These are phyloP conservation scores for Liolophura sinensis DNA, from an alignment of 1,140 invertebrate species.

Conservation along the genomic window DNA sequence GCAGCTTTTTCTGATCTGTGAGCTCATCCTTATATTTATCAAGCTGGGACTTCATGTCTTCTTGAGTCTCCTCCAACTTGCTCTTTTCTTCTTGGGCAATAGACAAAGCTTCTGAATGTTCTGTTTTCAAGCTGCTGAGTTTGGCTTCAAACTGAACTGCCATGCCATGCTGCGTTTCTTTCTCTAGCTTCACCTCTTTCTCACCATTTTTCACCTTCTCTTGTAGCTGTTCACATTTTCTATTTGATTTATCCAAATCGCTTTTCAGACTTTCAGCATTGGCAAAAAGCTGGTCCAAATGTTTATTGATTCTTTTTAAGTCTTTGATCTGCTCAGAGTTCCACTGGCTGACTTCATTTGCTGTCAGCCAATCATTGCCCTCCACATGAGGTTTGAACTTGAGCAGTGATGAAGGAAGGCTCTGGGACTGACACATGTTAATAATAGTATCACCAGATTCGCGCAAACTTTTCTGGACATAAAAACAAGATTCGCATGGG, in stretches of 20 bases:
- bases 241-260: conserved; percentile 34
- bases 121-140: conserved; percentile 34
- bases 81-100: conserved; percentile 11
- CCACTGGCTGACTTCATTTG: conserved; percentile 51
- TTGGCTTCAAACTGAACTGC: conserved; percentile 47
- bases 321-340: conserved; percentile 53
- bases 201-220: conserved; percentile 36
- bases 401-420: conserved; percentile 30
- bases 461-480: conserved; percentile 47
- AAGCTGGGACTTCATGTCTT: conserved; percentile 26
- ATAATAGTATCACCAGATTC: conserved; percentile 41
- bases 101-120: neutral
- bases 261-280: conserved; percentile 43
- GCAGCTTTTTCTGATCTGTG: conserved; percentile 28
- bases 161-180: conserved; percentile 34
- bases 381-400: conserved; percentile 24
- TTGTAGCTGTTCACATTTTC: conserved; percentile 38
- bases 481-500: conserved; percentile 52
- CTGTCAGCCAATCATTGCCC: conserved; percentile 45
- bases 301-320: conserved; percentile 44
- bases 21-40: conserved; percentile 29
- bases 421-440: conserved; percentile 44
- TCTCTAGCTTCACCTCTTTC: conserved; percentile 43
- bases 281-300: conserved; percentile 34
- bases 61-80: conserved; percentile 20